Conservation (phyloP, 1,140 invertebrate genomes). For the Copidosoma floridanum region DNA sequence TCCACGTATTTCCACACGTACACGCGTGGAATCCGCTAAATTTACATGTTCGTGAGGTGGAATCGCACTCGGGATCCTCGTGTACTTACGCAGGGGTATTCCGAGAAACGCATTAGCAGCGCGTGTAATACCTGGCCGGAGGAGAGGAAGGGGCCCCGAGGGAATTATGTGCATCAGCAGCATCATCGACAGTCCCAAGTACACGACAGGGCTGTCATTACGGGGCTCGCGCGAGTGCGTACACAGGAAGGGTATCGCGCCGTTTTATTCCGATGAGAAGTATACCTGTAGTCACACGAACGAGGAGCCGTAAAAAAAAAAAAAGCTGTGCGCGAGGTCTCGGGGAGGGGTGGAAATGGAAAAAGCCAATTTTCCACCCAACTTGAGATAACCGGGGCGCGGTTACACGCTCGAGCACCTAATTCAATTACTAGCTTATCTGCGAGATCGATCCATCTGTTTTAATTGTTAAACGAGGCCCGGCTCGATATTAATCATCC, state of each 20-base stretch:
- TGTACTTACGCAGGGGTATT: no score
- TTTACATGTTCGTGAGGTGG: conserved; percentile 20
- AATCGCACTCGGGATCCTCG: no score
- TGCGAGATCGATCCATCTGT: conserved; percentile 12
- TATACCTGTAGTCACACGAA: conserved; percentile 22
- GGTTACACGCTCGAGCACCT: neutral
- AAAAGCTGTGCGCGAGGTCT: neutral
- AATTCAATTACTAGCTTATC: conserved; percentile 12
- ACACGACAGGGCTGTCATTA: conserved; percentile 30
- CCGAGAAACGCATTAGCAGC: conserved; percentile 22
- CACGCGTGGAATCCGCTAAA: conserved; percentile 10
- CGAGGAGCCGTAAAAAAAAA: conserved; percentile 7
- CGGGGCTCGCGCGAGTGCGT: conserved; percentile 6
- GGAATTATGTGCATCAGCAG: conserved; percentile 3
- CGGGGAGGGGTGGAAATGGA: conserved; percentile 6
- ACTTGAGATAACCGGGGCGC: no score
- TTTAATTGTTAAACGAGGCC: no score
- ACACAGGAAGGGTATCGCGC: no score
- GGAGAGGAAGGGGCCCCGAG: neutral
- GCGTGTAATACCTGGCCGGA: conserved; percentile 11
- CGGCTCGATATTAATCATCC: no score
- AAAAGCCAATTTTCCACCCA: neutral
- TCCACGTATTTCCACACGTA: no score
- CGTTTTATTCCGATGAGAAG: conserved; percentile 26
- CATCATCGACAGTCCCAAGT: neutral